Percentiles rank a stretch among this genome's conserved stretches.
Conservation (phyloP, 2,797 vertebrate genomes). For the Coregonus ussuriensis region DNA sequence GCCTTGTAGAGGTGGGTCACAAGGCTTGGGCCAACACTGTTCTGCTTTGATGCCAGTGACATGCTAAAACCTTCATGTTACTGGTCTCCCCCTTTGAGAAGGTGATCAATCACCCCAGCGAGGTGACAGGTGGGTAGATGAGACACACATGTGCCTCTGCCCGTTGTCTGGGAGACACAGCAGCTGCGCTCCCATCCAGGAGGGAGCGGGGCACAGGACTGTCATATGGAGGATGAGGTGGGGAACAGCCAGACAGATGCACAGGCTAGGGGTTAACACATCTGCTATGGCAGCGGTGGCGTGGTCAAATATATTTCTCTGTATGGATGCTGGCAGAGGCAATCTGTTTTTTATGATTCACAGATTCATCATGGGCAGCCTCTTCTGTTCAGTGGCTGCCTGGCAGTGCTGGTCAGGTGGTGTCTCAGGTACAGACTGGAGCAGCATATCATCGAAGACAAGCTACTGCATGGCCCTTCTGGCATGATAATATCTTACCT, state of each 20-base stretch:
- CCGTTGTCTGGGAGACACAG: constrained; percentile 22
- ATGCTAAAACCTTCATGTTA: constrained; percentile 20
- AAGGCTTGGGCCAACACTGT: neutral
- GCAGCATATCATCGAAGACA: neutral
- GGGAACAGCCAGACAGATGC: constrained; percentile 34
- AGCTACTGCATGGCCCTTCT: neutral
- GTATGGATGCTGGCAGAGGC: constrained; percentile 50
- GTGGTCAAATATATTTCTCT: constrained; percentile 52
- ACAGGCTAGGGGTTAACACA: constrained; percentile 37
- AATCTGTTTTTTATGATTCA: constrained; percentile 50
- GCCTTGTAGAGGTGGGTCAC: constrained; percentile 2
- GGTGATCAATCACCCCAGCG: constrained; percentile 20
- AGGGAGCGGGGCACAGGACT: neutral
- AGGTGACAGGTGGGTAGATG: constrained; percentile 1
- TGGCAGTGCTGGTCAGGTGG: neutral
- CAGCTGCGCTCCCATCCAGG: constrained; percentile 23
- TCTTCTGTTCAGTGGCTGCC: constrained; percentile 20
- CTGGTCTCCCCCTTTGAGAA: constrained; percentile 17
- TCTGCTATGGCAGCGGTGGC: constrained; percentile 39
- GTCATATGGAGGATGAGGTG: constrained; percentile 21
- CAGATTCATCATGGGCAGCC: constrained; percentile 36
- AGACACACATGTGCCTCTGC: constrained; percentile 37
- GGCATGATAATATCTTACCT: neutral
- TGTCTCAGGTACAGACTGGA: neutral
- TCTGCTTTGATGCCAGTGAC: constrained; percentile 15